Percentiles rank a stretch among this genome's conserved stretches.
phyloP scores from a whole-genome alignment of 2,888 invertebrate species.

The Troilus luridus region DNA sequence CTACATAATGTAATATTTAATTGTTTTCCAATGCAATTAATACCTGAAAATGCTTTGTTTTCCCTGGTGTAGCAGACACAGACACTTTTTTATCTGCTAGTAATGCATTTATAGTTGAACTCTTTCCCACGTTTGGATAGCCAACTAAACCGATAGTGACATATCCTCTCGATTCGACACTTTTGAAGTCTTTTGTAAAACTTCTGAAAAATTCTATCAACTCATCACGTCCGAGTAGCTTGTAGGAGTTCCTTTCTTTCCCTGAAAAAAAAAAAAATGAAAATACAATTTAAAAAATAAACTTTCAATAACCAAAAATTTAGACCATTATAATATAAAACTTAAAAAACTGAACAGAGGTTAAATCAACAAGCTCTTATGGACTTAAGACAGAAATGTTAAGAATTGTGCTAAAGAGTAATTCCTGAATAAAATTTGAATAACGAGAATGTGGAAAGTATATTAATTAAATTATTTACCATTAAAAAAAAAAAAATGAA shows the following conservation, averaged over 20 bases:
- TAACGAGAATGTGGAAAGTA: too few relatives aligned
- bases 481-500: too few relatives aligned
- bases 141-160: slow-evolving; percentile 95
- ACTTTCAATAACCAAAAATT: neutral
- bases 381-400: too few relatives aligned
- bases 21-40: neutral
- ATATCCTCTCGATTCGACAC: slow-evolving; percentile 71
- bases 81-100: slow-evolving; percentile 80
- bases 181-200: slow-evolving; percentile 71
- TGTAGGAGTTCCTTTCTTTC: slow-evolving; percentile 59
- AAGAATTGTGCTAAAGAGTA: too few relatives aligned
- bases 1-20: neutral
- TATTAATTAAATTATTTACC: too few relatives aligned
- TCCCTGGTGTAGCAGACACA: slow-evolving; percentile 98
- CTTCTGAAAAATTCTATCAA: slow-evolving; percentile 81
- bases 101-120: slow-evolving; percentile 96
- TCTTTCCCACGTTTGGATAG: slow-evolving; percentile 99
- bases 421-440: too few relatives aligned
- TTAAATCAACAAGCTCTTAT: too few relatives aligned
- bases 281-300: neutral
- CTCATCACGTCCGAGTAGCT: slow-evolving; percentile 78
- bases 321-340: neutral
- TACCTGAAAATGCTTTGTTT: slow-evolving; percentile 94
- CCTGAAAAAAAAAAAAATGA: too few relatives aligned
- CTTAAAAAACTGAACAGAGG: too few relatives aligned